Base-by-base conservation (phyloP, 2,113 vertebrate species). In the Morone chrysops region DNA sequence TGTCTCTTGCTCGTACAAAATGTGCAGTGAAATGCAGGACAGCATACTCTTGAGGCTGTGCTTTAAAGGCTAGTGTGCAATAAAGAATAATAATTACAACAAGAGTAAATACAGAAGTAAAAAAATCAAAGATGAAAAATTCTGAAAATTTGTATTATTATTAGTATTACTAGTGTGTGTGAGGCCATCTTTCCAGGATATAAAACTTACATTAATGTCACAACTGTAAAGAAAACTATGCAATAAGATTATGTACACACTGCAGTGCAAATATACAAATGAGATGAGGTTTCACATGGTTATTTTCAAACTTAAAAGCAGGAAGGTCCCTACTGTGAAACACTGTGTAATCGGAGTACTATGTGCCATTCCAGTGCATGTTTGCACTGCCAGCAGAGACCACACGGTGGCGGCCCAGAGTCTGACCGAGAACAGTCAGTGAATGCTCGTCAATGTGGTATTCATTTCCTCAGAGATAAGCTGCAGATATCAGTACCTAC, bases 381-480 rank as follows among this genome's bases (percentile, higher is more conserved):
- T 14, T 10, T 72, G 75, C 74, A 73, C 25, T 56, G 5, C 18
- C 25, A 41, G 18, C 65, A 47, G 9, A 6, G 16, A 72, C 91
- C 93, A 94, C 87, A 65, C 2, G 90, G 89, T 67, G 93, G 89
- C 48, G 38, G 79, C 80, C 56, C 82, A 9, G 53, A 88, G 85
- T 85, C 57, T 78, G 75, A 80, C 40, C 45, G 31, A 50, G 31
- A 76, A 31, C 31, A 31, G 22, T 38, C 70, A 43, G 47, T 4
- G 13, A 80, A 20, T 7, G 50, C 59, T n/a, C 0, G 18, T 62
- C 82, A 87, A 87, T 78, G 87, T 83, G 89, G 87, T 61, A 65
- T 86, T 92, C 76, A 90, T 91, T 93, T 92, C 90, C 90, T 92
- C 60, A 13, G 57, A 89, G 93, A 93, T 90, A 94, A 90, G 82